Base-by-base conservation (phyloP, 2,113 vertebrate species). In the Synodontis membranacea region DNA sequence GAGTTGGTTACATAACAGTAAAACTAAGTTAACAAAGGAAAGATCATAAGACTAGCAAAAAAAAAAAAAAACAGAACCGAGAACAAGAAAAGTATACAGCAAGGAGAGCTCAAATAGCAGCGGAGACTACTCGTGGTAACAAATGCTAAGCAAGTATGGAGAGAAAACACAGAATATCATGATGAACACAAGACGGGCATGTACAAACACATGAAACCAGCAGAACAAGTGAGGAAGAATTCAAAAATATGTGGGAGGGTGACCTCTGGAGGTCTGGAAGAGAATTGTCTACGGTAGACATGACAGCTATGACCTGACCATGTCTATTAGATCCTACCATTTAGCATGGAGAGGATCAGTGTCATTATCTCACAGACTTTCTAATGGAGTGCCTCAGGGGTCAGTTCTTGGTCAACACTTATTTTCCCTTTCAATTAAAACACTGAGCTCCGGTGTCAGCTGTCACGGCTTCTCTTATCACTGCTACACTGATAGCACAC, bases 341-440 rank as follows among this genome's bases (percentile, higher is more conserved):
- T 15, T 76, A 48, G 25, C 48, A 54, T 54, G 48, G n/a, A 54
- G 14, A 54, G 46, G 14, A 52, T 79, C 48, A 52, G 19, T 79
- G 48, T 37, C 48, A 54, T 80, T 4, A 80, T 9, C 4, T 80
- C 17, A 56, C 1, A 37, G n/a, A 31, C 31, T 80, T 56, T 2
- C 48, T 80, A 37, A 58, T 25, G 34, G 54, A 39, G 79, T 80
- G 79, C 79, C 54, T 80, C 79, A 60, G 52, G 52, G 79, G 34
- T 60, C 79, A 42, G 34, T 58, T 56, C 34, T 58, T 37, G 79
- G 46, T 50, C 75, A 50, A 78, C 42, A 76, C 28, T 76, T 76
- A 42, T n/a, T 76, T 48, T n/a, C 11, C 14, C 5, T 76, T 76
- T 4, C 15, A 2, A 48, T 44, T 48, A 52, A 34, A 52, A 52